Percentiles rank a stretch among this genome's conserved stretches.
Conservation (phyloP, 2,888 invertebrate genomes). For the Brenthis daphne region DNA sequence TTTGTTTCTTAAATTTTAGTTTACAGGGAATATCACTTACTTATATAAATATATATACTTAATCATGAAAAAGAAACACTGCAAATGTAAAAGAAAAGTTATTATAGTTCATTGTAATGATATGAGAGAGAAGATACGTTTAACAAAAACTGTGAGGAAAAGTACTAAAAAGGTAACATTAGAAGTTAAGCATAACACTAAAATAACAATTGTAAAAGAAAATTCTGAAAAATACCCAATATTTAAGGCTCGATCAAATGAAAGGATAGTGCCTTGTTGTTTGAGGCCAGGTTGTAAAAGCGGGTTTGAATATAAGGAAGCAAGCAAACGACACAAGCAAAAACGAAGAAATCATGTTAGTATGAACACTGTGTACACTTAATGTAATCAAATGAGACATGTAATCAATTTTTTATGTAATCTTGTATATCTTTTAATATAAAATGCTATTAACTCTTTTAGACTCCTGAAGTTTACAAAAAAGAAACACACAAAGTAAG, state of each 20-base stretch:
- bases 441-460: too few species aligned
- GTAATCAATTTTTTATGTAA: too few species aligned
- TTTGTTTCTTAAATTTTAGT: too few species aligned
- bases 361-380: not conserved
- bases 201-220: slow-evolving; percentile 12
- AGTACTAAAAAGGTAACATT: slow-evolving; percentile 15
- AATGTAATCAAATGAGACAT: too few species aligned
- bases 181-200: slow-evolving; percentile 16
- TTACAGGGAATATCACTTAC: too few species aligned
- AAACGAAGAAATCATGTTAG: not conserved
- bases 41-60: too few species aligned
- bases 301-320: too few species aligned
- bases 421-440: too few species aligned
- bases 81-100: slow-evolving; percentile 37
- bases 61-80: not conserved
- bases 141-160: slow-evolving; percentile 27
- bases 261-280: slow-evolving; percentile 41
- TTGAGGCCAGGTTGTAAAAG: slow-evolving; percentile 27
- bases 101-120: slow-evolving; percentile 42
- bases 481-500: not conserved
- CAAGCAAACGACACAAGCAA: slow-evolving; percentile 3
- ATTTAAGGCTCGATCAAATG: slow-evolving; percentile 23
- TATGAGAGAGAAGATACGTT: slow-evolving; percentile 35
- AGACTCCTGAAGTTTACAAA: too few species aligned
- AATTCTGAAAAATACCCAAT: slow-evolving; percentile 8